phyloP scores from a whole-genome alignment of 2,797 vertebrate species.

The Dermochelys coriacea region DNA sequence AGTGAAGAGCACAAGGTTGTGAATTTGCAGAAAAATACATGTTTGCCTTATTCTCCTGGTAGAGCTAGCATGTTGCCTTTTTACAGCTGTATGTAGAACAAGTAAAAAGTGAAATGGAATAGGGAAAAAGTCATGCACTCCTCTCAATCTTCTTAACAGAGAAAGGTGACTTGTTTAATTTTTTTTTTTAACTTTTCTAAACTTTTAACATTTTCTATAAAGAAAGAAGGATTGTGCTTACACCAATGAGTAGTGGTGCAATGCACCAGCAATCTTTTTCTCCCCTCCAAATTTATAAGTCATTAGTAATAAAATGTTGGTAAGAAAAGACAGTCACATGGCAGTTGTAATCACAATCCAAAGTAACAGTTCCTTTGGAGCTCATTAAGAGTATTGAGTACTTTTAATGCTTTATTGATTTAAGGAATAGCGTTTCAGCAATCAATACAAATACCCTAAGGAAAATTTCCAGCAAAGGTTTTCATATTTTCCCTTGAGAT shows the following conservation, averaged over 20 bases:
- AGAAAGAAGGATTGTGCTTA: neutral
- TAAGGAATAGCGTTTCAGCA: neutral
- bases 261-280: neutral
- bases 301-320: conserved; percentile 1
- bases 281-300: neutral
- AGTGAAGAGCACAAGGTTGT: neutral
- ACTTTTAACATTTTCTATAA: neutral
- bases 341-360: conserved; percentile 12
- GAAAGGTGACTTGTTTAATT: neutral
- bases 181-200: neutral
- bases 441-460: neutral
- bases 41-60: neutral
- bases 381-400: conserved; percentile 10
- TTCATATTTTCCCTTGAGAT: neutral
- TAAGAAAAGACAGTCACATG: neutral
- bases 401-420: conserved; percentile 36
- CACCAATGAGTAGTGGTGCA: neutral
- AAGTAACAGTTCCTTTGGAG: conserved; percentile 36
- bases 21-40: neutral
- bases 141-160: neutral
- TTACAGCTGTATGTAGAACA: neutral
- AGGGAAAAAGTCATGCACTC: neutral
- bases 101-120: neutral
- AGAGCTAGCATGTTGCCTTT: neutral
- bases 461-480: conserved; percentile 4